Base-by-base conservation (phyloP, 2,797 vertebrate genomes). In the Erethizon dorsatum region DNA sequence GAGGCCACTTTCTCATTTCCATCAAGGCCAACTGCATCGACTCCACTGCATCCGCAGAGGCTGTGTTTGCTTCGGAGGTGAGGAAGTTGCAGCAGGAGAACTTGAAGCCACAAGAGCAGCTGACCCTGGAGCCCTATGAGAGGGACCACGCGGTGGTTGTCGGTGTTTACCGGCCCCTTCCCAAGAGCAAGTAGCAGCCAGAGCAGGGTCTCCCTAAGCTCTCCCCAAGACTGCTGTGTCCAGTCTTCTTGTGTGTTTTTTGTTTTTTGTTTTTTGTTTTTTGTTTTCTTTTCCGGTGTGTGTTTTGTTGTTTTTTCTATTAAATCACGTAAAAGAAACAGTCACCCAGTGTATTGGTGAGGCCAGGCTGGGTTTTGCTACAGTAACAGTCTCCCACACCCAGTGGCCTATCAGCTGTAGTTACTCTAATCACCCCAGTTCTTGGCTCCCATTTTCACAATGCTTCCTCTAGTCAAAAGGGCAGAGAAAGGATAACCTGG, bases 11-110 rank as follows among this genome's bases (percentile, higher is more conserved):
- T 82, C 99, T 99, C 17, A 99, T 99, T 84, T 99, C 99, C 33
- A 99, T 99, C 91, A 99, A 99, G 99, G 99, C 99, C 17, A 99
- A 99, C 97, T 99, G 99, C 93, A 99, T 99, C 33, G 99, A 99
- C 98, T 99, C 99, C 0, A 99, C 99, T 0, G 99, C 99, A 0
- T 98, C 99, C 0, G 99, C 99, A 0, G 99, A 99, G 95, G 99
- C 99, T 0, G 99, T 99, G 85, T 99, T 99, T 96, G 99, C 99
- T 0, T 98, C 99, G 0, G 99, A 99, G 91, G 99, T 99, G 77
- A 99, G 99, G 97, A 99, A 99, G 98, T 99, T 99, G 99, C 99
- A 99, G 33, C 83, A 99, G 18, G 99, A 99, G 96, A 99, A 99
- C 98, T 99, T 99, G 99, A 99, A 99, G 57, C 99, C 99, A 2